These are phyloP conservation scores for Tribolium castaneum DNA, from an alignment of 1,140 invertebrate species.

Conservation along the genomic window DNA sequence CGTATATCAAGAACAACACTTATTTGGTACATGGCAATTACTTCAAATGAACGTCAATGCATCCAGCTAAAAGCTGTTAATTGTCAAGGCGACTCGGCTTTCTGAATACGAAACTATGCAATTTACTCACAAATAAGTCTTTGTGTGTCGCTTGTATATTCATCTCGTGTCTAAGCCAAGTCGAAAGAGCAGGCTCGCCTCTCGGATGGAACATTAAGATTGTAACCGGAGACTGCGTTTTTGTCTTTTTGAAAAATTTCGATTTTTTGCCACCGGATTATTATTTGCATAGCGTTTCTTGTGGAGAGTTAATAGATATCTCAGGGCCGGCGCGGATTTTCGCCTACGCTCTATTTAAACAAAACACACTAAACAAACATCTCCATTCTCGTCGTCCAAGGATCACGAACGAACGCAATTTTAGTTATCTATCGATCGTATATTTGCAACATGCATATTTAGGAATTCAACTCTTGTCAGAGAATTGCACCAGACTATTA, in stretches of 20 bases:
- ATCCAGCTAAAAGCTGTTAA: slow-evolving; percentile 40
- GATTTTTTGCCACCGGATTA: not conserved
- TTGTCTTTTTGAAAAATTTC: not conserved
- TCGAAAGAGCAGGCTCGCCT: slow-evolving; percentile 7
- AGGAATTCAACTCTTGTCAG: slow-evolving; percentile 36
- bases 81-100: slow-evolving; percentile 38
- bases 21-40: slow-evolving; percentile 40
- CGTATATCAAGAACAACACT: slow-evolving; percentile 39
- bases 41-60: slow-evolving; percentile 43
- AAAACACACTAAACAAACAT: slow-evolving; percentile 4
- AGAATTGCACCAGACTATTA: slow-evolving; percentile 42
- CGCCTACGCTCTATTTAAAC: not conserved
- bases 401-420: slow-evolving; percentile 23
- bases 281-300: not conserved
- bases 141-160: slow-evolving; percentile 42
- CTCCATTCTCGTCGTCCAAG: slow-evolving; percentile 4
- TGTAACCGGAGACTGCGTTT: slow-evolving; percentile 13
- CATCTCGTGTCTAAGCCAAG: slow-evolving; percentile 33
- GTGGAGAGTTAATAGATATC: not conserved
- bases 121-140: slow-evolving; percentile 43
- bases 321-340: not conserved
- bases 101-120: slow-evolving; percentile 40
- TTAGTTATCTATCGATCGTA: slow-evolving; percentile 23
- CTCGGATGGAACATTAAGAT: slow-evolving; percentile 14
- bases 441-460: slow-evolving; percentile 37